Evolutionary conservation across 2,797 vertebrate species (phyloP), one percentile per base, ranked within the genome.

Genomic region (Parauchenoglanis punctatus): DNA sequence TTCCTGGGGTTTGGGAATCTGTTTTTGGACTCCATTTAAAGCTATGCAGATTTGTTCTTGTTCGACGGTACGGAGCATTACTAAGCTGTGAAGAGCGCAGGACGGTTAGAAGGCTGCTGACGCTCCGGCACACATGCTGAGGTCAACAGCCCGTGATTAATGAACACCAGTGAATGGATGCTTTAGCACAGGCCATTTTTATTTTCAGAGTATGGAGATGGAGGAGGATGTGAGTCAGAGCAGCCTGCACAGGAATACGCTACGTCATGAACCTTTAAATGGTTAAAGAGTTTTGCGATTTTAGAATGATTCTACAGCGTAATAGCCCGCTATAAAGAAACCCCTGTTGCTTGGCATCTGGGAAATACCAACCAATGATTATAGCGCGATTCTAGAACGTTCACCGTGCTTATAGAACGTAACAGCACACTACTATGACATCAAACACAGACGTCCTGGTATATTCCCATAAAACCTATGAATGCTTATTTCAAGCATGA

Each of bases 101-200:
- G 28, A 56, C 0, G 28, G 54, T 58, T 58, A 1, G 77, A 59
- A 56, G 75, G n/a, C 49, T 44, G 70, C 70, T 76, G 25, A 54
- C 15, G 73, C 73, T 76, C 46, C 49, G 56, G 52, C 7, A 54
- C 18, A 28, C 52, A 78, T 58, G 76, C 76, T 35, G 52, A 78
- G 76, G 52, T 78, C 52, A 78, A 58, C 28, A 80, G 77, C 77
- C 52, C 40, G 77, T 80, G 77, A 80, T 80, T 80, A 59, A 58
- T 80, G 76, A 58, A 58, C 7, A 1, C 76, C 8, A 20, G 52
- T 35, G 76, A 78, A 18, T 56, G 76, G 25, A 52, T 52, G 13
- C 46, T 76, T 54, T 1, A 23, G 31, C 17, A 12, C 54, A 40
- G 31, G 52, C 20, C 40, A 7, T 15, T 13, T 75, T 49, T 75